Evolutionary conservation across 1,140 invertebrate genomes (phyloP), one percentile per base, ranked within the genome.

Genomic region (Scaptomyza hsui): DNA sequence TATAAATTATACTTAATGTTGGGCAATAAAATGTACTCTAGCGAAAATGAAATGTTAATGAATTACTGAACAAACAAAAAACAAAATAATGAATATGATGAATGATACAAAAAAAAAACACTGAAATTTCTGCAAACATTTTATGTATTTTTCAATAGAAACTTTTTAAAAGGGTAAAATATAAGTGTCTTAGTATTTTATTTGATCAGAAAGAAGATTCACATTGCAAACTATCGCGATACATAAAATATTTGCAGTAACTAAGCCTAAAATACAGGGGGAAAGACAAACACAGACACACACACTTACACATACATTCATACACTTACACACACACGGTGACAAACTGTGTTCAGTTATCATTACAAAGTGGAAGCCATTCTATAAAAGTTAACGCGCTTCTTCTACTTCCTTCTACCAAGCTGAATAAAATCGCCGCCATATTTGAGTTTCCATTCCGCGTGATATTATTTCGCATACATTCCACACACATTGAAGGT

Each of bases 21-120:
- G 82, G 73, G 78, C 81, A 88, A 77, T 81, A 86, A 79, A 62
- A 62, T 72, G 68, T 78, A 82, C 16, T 70, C 71, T 81, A 81
- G 70, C 53, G 42, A 67, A 42, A 63, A 49, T 63, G 49, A 70
- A 69, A 78, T 78, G 63, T 72, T 81, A 59, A 77, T 41, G 62
- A 55, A 71, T 70, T 55, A 24, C 53, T 44, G 2, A 45, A 21
- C 12, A 48, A 15, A 48, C 16, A 15, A 68, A 39, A 42, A 61
- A 62, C 26, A 42, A 57, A 59, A 37, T 26, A 59, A 53, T 26
- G 53, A 41, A 5, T 19, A 56, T 39, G 18, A 26, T 52, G 24
- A 18, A 56, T 29, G 24, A 35, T 4, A 62, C 16, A 32, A 16
- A 41, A 37, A 41, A 37, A 16, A 41, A 37, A 41, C n/a, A 12